Evolutionary conservation across 2,113 vertebrate species (phyloP).

Genomic region (Numenius arquata): DNA sequence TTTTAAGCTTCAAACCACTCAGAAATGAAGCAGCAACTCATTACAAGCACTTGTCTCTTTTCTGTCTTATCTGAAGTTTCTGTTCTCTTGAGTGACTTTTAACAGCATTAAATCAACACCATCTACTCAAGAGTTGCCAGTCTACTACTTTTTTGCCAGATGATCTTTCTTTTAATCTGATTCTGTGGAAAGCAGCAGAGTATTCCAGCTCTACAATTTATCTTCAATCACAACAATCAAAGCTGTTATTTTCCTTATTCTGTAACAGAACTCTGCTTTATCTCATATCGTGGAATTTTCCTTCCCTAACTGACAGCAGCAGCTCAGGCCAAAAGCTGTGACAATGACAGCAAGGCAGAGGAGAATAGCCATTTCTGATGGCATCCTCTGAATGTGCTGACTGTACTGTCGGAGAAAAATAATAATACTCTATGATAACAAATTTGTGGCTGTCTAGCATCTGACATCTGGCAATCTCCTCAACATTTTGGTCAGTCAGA

Average conservation of each 20-base stretch:
- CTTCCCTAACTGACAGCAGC: not conserved
- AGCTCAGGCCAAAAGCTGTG: not conserved
- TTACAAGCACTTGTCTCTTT: not conserved
- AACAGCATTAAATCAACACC: constrained; percentile 43
- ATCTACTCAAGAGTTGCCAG: not conserved
- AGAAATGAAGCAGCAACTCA: constrained; percentile 40
- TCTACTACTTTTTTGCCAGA: constrained; percentile 26
- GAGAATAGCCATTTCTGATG: not conserved
- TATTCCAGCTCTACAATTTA: not conserved
- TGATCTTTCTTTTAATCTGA: constrained; percentile 48
- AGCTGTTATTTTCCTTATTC: not conserved
- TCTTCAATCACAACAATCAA: constrained; percentile 8
- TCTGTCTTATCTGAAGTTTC: constrained; percentile 41
- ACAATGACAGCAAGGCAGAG: not conserved
- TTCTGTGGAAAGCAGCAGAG: constrained; percentile 17
- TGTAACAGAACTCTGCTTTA: constrained; percentile 6
- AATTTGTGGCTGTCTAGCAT: not conserved
- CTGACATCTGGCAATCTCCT: not conserved
- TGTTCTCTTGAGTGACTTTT: constrained; percentile 26
- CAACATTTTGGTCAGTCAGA: not conserved
- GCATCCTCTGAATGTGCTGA: not conserved
- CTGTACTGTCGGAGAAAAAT: not conserved
- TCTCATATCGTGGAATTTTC: not conserved
- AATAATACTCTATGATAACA: not conserved
- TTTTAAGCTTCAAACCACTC: constrained; percentile 5